Conservation (phyloP, 2,797 vertebrate species). For the Arnoldichthys spilopterus region DNA sequence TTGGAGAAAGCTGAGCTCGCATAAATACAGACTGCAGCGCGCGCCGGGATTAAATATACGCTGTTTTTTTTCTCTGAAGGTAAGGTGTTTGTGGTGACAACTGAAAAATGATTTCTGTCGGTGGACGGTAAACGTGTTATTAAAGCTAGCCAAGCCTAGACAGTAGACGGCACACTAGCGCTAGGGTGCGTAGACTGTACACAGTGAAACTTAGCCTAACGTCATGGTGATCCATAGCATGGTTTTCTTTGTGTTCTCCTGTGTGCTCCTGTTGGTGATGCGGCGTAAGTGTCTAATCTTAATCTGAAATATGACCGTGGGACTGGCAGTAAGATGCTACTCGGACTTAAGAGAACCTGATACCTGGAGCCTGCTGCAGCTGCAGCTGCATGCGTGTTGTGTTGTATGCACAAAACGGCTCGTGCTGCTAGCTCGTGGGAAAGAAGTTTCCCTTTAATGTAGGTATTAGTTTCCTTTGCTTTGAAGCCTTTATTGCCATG, state of each 20-base stretch:
- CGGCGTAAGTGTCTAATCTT: not conserved
- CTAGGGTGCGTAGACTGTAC: not conserved
- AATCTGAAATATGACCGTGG: not conserved
- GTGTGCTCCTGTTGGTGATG: too few species aligned
- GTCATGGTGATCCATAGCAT: not conserved
- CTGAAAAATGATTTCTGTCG: not conserved
- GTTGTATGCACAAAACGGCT: not conserved
- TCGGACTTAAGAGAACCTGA: not conserved
- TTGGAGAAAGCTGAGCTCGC: slow-evolving; percentile 4
- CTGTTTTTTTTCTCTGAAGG: slow-evolving; percentile 23
- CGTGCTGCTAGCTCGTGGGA: not conserved
- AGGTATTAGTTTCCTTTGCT: not conserved
- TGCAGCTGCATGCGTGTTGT: not conserved
- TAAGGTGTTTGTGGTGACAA: not conserved
- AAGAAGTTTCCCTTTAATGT: not conserved
- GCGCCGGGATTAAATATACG: slow-evolving; percentile 5
- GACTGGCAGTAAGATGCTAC: not conserved
- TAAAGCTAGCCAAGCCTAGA: not conserved
- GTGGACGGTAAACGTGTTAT: not conserved
- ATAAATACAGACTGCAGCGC: not conserved
- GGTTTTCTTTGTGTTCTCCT: not conserved
- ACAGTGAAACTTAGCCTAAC: slow-evolving; percentile 14
- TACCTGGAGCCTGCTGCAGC: not conserved
- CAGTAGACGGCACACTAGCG: not conserved
- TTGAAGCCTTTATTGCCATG: not conserved